A percentile compares a stretch with the other conserved stretches of the same genome.
These are phyloP conservation scores for Styela clava DNA, from an alignment of 23 tunicate genomes.

Conservation along the genomic window DNA sequence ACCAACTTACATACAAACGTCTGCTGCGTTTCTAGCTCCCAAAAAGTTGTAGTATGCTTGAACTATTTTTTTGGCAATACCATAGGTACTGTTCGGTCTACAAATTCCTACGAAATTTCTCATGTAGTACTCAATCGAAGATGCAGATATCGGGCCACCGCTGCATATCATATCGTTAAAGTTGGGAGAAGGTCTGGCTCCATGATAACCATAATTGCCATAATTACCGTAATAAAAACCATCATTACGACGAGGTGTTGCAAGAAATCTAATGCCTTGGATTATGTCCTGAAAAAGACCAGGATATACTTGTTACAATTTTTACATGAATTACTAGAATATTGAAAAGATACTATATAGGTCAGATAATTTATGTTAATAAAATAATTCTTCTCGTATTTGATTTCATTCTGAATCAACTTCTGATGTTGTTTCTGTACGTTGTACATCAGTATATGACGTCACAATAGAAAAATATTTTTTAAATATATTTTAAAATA, in stretches of 20 bases:
- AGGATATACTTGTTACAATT: neutral
- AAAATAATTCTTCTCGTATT: too few relatives aligned
- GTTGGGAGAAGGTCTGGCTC: neutral
- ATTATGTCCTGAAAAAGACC: neutral
- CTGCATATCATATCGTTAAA: neutral
- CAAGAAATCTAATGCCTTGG: neutral
- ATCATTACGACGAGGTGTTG: neutral
- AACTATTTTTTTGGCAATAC: neutral
- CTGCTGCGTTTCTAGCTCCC: neutral
- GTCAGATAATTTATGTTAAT: too few relatives aligned
- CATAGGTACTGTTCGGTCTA: neutral
- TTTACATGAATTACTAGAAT: too few relatives aligned
- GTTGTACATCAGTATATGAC: too few relatives aligned
- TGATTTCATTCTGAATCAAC: too few relatives aligned
- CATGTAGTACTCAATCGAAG: neutral
- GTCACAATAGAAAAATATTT: too few relatives aligned
- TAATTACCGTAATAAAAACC: neutral
- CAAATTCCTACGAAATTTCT: neutral
- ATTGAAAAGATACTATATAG: too few relatives aligned
- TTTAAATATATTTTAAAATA: too few relatives aligned
- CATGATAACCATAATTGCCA: neutral
- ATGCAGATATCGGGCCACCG: neutral
- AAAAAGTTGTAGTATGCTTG: neutral
- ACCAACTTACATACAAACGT: neutral
- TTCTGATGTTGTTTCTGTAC: too few relatives aligned